Percentiles rank a stretch among this genome's conserved stretches.
phyloP scores from a whole-genome alignment of 2,797 vertebrate genomes.

The Thamnophis elegans region DNA sequence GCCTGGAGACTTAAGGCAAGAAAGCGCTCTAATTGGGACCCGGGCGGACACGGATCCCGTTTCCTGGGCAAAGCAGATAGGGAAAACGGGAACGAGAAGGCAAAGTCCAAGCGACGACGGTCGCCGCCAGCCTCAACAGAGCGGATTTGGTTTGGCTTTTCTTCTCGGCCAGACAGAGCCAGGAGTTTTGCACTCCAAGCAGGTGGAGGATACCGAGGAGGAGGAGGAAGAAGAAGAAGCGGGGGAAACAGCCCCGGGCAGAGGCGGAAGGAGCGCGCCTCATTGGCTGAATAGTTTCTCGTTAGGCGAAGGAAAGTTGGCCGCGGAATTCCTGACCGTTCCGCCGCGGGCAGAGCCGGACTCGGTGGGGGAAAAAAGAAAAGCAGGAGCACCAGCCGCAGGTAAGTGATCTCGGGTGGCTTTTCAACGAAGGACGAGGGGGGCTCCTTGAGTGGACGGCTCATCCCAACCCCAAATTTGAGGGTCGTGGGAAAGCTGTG shows the following conservation, averaged over 20 bases:
- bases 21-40: conserved; percentile 61
- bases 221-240: neutral
- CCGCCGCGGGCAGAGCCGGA: neutral
- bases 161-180: neutral
- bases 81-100: neutral
- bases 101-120: neutral
- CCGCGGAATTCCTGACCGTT: neutral
- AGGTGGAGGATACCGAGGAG: neutral
- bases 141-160: conserved; percentile 50
- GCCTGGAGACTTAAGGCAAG: conserved; percentile 52
- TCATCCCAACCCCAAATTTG: neutral
- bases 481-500: neutral
- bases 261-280: too few relatives aligned
- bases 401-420: conserved; percentile 29
- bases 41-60: conserved; percentile 51
- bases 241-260: neutral
- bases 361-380: too few relatives aligned
- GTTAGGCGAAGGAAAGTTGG: neutral
- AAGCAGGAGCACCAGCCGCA: neutral
- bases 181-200: neutral
- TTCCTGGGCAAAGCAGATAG: conserved; percentile 48
- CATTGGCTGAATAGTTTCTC: neutral
- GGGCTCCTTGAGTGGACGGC: neutral
- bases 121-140: neutral
- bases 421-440: neutral